Base-by-base conservation (phyloP, 2,113 vertebrate species). In the Euleptes europaea region DNA sequence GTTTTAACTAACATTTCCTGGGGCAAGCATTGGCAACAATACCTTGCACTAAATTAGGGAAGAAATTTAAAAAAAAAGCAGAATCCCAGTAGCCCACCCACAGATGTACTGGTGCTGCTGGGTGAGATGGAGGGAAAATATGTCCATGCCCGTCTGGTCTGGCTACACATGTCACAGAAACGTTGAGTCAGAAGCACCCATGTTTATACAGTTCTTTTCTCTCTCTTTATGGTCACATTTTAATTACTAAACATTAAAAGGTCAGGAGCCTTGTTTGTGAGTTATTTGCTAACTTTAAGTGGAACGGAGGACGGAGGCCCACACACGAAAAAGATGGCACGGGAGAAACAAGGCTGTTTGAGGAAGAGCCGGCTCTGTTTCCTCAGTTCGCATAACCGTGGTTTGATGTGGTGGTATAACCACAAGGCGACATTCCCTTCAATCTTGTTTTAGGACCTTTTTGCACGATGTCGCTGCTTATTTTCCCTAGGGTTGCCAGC, bases 171-270 rank as follows among this genome's bases (percentile, higher is more conserved):
- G 72, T 77, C 87, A 78, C 31, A 71, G 87, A 87, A 83, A 84
- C 2, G 21, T 73, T 90, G 91, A 89, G 86, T 91, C 88, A 89
- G 91, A 89, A 91, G 86, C 73, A 82, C 14, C 69, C 15, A 0
- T 86, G 84, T 86, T 90, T 90, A 85, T 12, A 72, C 49, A 63
- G 84, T 70, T 84, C 88, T 40, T 90, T 90, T 74, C 66, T 28
- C n/a, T 85, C 84, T 91, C 88, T 83, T 85, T 0, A 3, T 84
- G 90, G 91, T 79, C 84, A 81, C 87, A 54, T 73, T 94, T 93
- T 83, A 86, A 89, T 90, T 86, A 83, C 83, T 86, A 90, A 89
- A 86, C 89, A 88, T 86, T 90, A 54, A 88, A 94, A 93, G 85
- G 93, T 90, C 93, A 88, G 38, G 57, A 67, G 84, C 86, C 76